Conservation (phyloP, 2,797 vertebrate species). For the Lagocephalus sceleratus region DNA sequence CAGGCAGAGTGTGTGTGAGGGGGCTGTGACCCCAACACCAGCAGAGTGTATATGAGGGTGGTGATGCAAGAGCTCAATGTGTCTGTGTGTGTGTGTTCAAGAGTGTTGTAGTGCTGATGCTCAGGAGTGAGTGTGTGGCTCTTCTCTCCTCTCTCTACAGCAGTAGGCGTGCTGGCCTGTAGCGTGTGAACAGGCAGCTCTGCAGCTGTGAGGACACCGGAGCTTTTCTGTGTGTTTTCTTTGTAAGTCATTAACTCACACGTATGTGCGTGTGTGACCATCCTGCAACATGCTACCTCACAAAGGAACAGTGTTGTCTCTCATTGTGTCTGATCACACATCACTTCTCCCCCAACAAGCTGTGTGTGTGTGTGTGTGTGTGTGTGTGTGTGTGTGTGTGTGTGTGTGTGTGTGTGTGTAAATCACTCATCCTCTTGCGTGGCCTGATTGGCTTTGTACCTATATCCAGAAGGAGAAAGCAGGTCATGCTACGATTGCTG, state of each 20-base stretch:
- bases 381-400: slow-evolving; percentile 13
- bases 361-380: slow-evolving; percentile 18
- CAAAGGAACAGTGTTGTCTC: not conserved
- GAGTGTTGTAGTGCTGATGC: no score
- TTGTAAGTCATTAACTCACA: not conserved
- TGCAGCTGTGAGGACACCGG: slow-evolving; percentile 75
- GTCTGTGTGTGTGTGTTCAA: slow-evolving; percentile 9
- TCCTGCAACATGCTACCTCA: no score
- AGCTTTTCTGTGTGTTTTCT: slow-evolving; percentile 41
- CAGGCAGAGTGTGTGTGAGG: slow-evolving; percentile 4
- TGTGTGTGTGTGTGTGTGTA: slow-evolving; percentile 8
- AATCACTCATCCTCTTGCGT: slow-evolving; percentile 46
- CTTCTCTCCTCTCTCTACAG: slow-evolving; percentile 54
- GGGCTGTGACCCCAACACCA: no score
- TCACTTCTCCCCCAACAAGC: slow-evolving; percentile 4
- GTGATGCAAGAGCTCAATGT: slow-evolving; percentile 29
- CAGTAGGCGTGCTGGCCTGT: slow-evolving; percentile 64
- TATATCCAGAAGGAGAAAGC: slow-evolving; percentile 45
- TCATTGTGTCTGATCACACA: not conserved
- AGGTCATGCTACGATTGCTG: slow-evolving; percentile 60
- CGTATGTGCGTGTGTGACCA: not conserved
- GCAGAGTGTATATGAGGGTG: slow-evolving; percentile 4
- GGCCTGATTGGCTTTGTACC: slow-evolving; percentile 55
- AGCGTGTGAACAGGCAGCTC: slow-evolving; percentile 77
- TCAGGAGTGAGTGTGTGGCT: slow-evolving; percentile 21